Evolutionary conservation across 2,113 vertebrate species (phyloP).

Genomic region (zebrafish (Danio rerio)): GRCz12tu NC_133181.1:4914501-4915000

Average conservation of each 20-base stretch:
- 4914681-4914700: too few species aligned
- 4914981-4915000: not conserved
- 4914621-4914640: too few species aligned
- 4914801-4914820: slow-evolving; percentile 88
- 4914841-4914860: slow-evolving; percentile 94
- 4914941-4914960: not conserved
- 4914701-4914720: not conserved
- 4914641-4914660: too few species aligned
- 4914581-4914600: too few species aligned
- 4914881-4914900: not conserved
- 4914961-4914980: not conserved
- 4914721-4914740: slow-evolving; percentile 82
- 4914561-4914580: too few species aligned
- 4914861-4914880: slow-evolving; percentile 74
- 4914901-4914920: not conserved
- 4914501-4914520: too few species aligned
- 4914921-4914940: not conserved
- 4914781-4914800: slow-evolving; percentile 94
- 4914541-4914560: too few species aligned
- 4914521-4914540: too few species aligned
- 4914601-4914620: too few species aligned
- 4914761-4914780: slow-evolving; percentile 92
- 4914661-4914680: too few species aligned
- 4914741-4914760: slow-evolving; percentile 90
- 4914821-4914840: slow-evolving; percentile 88